These are phyloP conservation scores for Turdus rufiventris DNA, from an alignment of 2,113 vertebrate species.

Conservation along the genomic window DNA sequence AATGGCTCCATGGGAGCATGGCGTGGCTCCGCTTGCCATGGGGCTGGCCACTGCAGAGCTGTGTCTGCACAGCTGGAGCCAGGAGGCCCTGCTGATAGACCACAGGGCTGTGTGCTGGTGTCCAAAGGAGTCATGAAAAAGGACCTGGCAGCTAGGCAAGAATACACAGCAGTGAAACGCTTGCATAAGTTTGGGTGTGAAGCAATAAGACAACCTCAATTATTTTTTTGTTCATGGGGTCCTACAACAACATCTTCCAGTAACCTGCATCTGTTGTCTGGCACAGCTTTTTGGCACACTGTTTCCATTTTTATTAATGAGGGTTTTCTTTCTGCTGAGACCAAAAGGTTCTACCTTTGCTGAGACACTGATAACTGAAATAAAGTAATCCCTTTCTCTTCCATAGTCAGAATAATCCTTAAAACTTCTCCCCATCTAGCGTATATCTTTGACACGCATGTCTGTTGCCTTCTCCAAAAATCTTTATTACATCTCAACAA, in stretches of 20 bases:
- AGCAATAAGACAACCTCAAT: background rate
- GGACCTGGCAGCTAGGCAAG: background rate
- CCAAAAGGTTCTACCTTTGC: background rate
- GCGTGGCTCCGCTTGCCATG: fast-evolving
- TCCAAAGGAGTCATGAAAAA: background rate
- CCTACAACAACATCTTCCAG: slow-evolving; percentile 9
- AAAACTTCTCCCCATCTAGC: background rate
- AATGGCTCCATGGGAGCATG: fast-evolving
- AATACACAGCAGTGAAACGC: background rate
- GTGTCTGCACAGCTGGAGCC: background rate
- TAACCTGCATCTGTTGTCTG: slow-evolving; percentile 8
- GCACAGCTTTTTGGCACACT: background rate
- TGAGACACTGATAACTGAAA: background rate
- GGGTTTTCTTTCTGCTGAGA: background rate
- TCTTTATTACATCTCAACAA: background rate
- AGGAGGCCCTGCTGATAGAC: background rate
- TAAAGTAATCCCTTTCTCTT: background rate
- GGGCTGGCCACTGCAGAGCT: background rate
- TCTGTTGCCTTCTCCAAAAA: background rate
- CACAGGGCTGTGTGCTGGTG: background rate
- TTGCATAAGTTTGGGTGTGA: background rate
- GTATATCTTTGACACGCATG: background rate
- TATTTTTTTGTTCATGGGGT: background rate
- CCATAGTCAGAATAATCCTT: background rate
- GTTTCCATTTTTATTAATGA: background rate